Conservation (phyloP, 1,140 invertebrate genomes). For the Episyrphus balteatus region DNA sequence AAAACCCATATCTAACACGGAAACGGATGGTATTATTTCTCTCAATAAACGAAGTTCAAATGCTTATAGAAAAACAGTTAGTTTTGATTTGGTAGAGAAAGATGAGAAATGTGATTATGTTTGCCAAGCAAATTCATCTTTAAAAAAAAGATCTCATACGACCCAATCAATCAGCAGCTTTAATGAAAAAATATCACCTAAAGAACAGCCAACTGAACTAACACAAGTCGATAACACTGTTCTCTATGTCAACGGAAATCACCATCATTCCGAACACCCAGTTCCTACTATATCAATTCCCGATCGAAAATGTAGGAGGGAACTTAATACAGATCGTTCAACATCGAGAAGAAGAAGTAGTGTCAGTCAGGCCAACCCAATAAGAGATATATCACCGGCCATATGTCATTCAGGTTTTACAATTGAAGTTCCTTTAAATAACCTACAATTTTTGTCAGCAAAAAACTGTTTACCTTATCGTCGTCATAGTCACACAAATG, state of each 20-base stretch:
- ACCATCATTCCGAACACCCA: slow-evolving; percentile 20
- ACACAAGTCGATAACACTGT: slow-evolving; percentile 28
- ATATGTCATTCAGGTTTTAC: slow-evolving; percentile 17
- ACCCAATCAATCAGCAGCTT: background rate
- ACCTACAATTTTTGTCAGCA: background rate
- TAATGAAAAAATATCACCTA: background rate
- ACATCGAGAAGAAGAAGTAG: slow-evolving; percentile 5
- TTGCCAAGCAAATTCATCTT: background rate
- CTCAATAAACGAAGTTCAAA: slow-evolving; percentile 5
- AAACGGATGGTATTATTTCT: slow-evolving; percentile 4
- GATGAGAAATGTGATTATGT: background rate
- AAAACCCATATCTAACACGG: slow-evolving; percentile 11
- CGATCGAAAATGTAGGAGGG: slow-evolving; percentile 21
- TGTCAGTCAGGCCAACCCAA: too few relatives aligned
- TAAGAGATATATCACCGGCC: slow-evolving; percentile 10
- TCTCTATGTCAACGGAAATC: slow-evolving; percentile 10
- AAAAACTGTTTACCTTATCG: background rate
- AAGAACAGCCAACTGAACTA: background rate
- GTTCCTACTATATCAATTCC: slow-evolving; percentile 31
- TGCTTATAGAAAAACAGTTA: slow-evolving; percentile 31
- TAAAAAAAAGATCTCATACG: background rate
- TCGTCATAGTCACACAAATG: background rate
- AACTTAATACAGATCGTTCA: slow-evolving; percentile 25
- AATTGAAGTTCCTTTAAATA: background rate
- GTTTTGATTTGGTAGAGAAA: slow-evolving; percentile 31